Conservation (phyloP, 2,888 invertebrate genomes). For the Poecilus cupreus region DNA sequence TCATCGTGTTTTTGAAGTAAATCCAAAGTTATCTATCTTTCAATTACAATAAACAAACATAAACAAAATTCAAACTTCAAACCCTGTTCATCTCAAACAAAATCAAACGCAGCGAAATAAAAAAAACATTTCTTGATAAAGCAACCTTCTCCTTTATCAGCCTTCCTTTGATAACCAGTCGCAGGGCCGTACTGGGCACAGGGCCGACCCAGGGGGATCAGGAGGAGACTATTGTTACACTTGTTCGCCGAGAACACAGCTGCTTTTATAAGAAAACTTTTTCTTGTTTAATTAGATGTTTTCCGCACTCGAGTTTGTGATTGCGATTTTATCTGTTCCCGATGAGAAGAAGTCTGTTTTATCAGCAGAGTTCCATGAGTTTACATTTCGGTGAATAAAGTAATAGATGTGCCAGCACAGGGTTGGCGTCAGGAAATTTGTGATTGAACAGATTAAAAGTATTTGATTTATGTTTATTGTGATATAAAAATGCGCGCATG, state of each 20-base stretch:
- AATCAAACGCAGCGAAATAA: constrained; percentile 20
- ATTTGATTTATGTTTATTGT: too few relatives aligned
- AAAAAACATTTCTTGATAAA: constrained; percentile 6
- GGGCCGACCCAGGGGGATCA: not conserved
- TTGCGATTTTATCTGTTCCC: constrained; percentile 52
- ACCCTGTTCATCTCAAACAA: constrained; percentile 21
- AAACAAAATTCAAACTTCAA: constrained; percentile 15
- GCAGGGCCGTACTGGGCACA: not conserved
- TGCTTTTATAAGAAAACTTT: constrained; percentile 43
- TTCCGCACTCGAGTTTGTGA: constrained; percentile 41
- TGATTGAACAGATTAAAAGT: too few relatives aligned
- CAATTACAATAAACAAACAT: constrained; percentile 35
- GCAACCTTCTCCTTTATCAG: not conserved
- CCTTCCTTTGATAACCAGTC: not conserved
- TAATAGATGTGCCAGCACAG: not conserved
- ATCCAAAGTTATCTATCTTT: constrained; percentile 10
- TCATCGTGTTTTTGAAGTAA: not conserved
- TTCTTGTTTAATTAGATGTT: constrained; percentile 50
- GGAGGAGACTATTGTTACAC: constrained; percentile 26
- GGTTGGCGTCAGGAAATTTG: not conserved
- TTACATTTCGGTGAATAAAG: not conserved
- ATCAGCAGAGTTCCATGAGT: not conserved
- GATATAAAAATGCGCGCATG: too few relatives aligned
- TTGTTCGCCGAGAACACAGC: constrained; percentile 10
- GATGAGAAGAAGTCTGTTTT: constrained; percentile 26